Base-by-base conservation (phyloP, 1,140 invertebrate species). In the Marisa cornuarietis region DNA sequence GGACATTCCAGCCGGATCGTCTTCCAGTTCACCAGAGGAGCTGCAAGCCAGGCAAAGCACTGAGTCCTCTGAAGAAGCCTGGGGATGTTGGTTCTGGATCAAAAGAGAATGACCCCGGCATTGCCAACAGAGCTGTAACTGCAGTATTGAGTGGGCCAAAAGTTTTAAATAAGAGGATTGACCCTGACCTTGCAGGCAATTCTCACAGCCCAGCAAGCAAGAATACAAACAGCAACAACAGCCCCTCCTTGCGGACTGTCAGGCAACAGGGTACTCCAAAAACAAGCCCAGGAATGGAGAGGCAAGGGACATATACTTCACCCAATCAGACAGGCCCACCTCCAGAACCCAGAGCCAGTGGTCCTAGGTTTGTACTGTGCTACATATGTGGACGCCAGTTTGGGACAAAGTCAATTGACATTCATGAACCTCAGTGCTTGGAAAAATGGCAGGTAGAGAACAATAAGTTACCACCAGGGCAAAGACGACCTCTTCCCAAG, bases 391-490 rank as follows among this genome's bases (percentile, higher is more conserved):
- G 95, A 11, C 91, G 94, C 73, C 92, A 94, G 84, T 96, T 95
- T 88, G 95, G 94, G 11, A 88, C 93, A 0, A 92, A 92, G 79
- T 95, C 94, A 51, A 94, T 96, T 79, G 89, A 88, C n/a, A 95
- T 95, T 79, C 95, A 96, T 89, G 94, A 95, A 86, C 94, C 94
- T 2, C 94, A 95, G 83, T 96, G 95, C 86, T 86, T 95, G 66
- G 93, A 94, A 85, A 95, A 95, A 85, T 95, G 95, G 94, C 92
- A 93, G 61, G 87, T 91, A 66, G 94, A 95, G 86, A 95, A 95
- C 85, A 90, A 93, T 22, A 93, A 94, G 85, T 87, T 95, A 63
- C 94, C 94, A 8, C 88, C 91, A 49, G 86, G 91, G 71, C 92
- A 93, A 76, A 89, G 93, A 74, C 87, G 93, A 83, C 91, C 92